Base-by-base conservation (phyloP, 1,140 invertebrate species). In the Neodiprion pinetum region DNA sequence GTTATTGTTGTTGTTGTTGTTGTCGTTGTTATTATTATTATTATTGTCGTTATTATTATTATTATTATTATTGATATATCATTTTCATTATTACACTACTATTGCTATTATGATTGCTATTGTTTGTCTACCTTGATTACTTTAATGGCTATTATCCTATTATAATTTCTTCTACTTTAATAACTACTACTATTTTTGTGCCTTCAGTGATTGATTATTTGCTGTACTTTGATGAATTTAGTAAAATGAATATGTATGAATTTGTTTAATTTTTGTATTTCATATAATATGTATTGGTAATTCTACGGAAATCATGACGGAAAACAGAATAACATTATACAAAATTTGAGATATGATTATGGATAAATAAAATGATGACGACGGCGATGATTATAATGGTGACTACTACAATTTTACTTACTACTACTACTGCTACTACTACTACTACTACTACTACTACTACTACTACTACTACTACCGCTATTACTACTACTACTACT, bases 181-280 rank as follows among this genome's bases (percentile, higher is more conserved):
- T 75, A 77, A 79, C 72, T 81, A 81, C 75, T 80, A 80, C 75
- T 82, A 82, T 82, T 85, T 85, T 86, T 85, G 80, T 79, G 83
- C 86, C 80, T 86, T 85, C 80, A 82, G 83, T 83, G 78, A 85
- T 85, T 81, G 82, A 80, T 82, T 79, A 82, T 84, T 84, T 82
- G 77, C 78, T 82, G 72, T 61, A 61, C 53, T 61, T 61, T 61
- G 53, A 61, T 61, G 53, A 61, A 61, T 61, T 61, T 17, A 61
- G 53, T 40, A 40, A 14, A 61, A 61, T 61, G 53, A 5, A 61
- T 61, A 61, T 61, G 53, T 61, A 14, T 61, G 53, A 61, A 61
- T 17, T 61, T 61, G 53, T 61, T 61, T 61, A 12, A 61, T 61
- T 61, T 61, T 14, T 61, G 11, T 61, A 61, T 61, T 61, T 61